A percentile compares a stretch with the other conserved stretches of the same genome.
phyloP scores from a whole-genome alignment of 2,888 invertebrate species.

The Aelia acuminata region DNA sequence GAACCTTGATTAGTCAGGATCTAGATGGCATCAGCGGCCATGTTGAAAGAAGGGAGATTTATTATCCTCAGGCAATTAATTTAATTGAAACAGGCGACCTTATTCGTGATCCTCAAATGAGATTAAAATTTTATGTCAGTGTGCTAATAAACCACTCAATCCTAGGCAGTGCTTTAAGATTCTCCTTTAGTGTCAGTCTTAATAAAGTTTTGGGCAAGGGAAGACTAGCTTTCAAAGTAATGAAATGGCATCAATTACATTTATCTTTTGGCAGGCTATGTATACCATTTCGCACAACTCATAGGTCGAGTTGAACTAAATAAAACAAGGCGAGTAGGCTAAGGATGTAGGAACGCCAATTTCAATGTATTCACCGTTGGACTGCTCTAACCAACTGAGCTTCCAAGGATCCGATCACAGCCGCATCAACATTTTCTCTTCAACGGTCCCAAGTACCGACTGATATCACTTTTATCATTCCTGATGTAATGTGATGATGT shows the following conservation, averaged over 20 bases:
- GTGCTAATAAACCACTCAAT: not conserved
- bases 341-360: too few species aligned
- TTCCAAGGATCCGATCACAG: too few species aligned
- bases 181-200: not conserved
- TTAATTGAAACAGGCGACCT: not conserved
- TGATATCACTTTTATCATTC: too few species aligned
- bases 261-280: not conserved
- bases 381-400: too few species aligned
- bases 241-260: not conserved
- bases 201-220: not conserved
- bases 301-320: too few species aligned
- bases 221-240: not conserved
- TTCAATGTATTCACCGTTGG: too few species aligned
- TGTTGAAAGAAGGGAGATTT: not conserved
- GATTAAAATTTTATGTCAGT: conserved; percentile 4
- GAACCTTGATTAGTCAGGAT: not conserved
- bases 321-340: too few species aligned
- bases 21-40: not conserved
- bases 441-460: too few species aligned
- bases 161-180: not conserved
- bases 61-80: not conserved
- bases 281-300: too few species aligned
- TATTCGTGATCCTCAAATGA: not conserved
- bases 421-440: too few species aligned
- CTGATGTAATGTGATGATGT: too few species aligned